Conservation (phyloP, 2,888 invertebrate genomes). For the Tupiocoris notatus region DNA sequence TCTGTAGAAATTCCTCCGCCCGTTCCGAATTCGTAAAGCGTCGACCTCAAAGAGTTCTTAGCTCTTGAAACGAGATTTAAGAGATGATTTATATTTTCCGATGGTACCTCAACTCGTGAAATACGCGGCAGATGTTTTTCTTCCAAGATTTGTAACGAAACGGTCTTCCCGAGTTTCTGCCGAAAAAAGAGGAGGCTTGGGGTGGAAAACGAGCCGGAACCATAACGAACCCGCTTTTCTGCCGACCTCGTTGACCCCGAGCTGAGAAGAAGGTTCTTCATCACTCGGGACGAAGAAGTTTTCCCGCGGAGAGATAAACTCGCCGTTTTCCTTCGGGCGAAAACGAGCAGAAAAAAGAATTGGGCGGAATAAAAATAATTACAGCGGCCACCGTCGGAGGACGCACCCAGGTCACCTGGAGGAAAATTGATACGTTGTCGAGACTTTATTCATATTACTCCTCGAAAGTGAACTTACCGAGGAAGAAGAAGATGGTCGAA, state of each 20-base stretch:
- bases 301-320: not conserved
- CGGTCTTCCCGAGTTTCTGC: not conserved
- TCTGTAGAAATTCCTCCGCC: too few relatives aligned
- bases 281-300: not conserved
- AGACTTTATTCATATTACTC: not conserved
- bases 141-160: not conserved
- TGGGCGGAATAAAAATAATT: not conserved
- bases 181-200: not conserved
- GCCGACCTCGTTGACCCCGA: not conserved
- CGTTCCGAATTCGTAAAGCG: too few relatives aligned
- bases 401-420: not conserved
- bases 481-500: not conserved
- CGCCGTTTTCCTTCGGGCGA: not conserved
- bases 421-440: not conserved
- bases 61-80: not conserved
- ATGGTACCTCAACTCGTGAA: not conserved
- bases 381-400: not conserved
- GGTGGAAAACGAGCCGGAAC: slow-evolving; percentile 15
- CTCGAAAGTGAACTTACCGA: not conserved
- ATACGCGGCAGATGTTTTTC: not conserved
- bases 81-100: not conserved
- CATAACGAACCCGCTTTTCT: not conserved
- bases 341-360: not conserved
- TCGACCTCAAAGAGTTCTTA: too few relatives aligned
- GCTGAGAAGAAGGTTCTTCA: not conserved